Percentiles rank a stretch among this genome's conserved stretches.
Evolutionary conservation across 2,888 invertebrate genomes (phyloP).

Genomic region (Epinotia bilunana): DNA sequence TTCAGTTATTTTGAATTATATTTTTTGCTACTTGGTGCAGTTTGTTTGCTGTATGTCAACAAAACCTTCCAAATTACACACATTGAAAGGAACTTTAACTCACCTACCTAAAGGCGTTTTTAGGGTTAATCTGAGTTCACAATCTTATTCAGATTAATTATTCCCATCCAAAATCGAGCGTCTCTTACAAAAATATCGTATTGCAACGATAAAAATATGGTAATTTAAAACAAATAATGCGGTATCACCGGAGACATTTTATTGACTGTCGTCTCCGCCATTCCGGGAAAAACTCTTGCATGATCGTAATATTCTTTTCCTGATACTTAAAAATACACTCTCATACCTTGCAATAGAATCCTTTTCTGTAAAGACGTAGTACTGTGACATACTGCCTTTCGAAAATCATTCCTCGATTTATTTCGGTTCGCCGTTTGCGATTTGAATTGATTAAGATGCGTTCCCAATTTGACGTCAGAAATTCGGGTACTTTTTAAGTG

Average conservation of each 20-base stretch:
- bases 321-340: background rate
- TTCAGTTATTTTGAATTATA: too few species aligned
- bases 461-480: conserved; percentile 32
- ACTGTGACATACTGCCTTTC: background rate
- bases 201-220: conserved; percentile 50
- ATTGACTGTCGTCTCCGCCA: conserved; percentile 56
- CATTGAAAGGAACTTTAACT: background rate
- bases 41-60: background rate
- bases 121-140: background rate
- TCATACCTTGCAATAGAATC: background rate
- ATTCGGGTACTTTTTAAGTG: conserved; percentile 18
- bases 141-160: conserved; percentile 36
- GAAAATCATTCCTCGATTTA: conserved; percentile 37
- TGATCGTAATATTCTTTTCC: conserved; percentile 5
- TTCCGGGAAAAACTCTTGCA: conserved; percentile 27
- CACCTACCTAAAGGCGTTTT: background rate
- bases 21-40: background rate
- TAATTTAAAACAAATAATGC: conserved; percentile 56
- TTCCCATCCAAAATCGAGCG: conserved; percentile 13
- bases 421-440: conserved; percentile 39
- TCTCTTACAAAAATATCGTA: conserved; percentile 32
- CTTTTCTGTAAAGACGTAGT: background rate
- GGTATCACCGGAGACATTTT: conserved; percentile 54
- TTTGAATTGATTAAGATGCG: conserved; percentile 44
- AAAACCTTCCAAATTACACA: background rate